Percentiles rank a stretch among this genome's conserved stretches.
phyloP scores from a whole-genome alignment of 2,113 vertebrate species.

The Channa argus region DNA sequence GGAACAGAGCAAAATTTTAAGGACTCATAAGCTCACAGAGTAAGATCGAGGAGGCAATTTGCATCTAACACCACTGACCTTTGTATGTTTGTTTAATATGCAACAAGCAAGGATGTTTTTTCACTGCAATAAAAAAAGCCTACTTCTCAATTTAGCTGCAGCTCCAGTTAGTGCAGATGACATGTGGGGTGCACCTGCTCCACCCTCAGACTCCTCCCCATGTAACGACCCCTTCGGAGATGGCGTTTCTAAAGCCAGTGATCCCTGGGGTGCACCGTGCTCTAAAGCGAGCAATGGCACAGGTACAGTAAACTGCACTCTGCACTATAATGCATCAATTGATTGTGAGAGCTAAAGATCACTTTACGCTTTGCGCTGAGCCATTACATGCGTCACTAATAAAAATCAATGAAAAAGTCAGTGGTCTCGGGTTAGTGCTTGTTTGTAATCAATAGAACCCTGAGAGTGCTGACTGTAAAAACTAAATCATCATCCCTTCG shows the following conservation, averaged over 20 bases:
- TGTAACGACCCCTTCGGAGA: slow-evolving; percentile 80
- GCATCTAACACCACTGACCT: too few species aligned
- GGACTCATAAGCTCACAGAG: too few species aligned
- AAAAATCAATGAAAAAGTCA: neutral
- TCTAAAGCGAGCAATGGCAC: slow-evolving; percentile 44
- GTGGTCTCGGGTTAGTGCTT: neutral
- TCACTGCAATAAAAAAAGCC: too few species aligned
- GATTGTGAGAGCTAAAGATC: neutral
- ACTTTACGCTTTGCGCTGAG: neutral
- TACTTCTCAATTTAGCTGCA: slow-evolving; percentile 41
- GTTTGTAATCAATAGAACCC: slow-evolving; percentile 4
- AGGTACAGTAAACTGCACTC: slow-evolving; percentile 27
- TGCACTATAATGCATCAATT: neutral
- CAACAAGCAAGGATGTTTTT: too few species aligned
- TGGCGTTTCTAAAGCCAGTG: slow-evolving; percentile 56
- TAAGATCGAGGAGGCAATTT: too few species aligned
- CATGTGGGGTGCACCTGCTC: slow-evolving; percentile 80
- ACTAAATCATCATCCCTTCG: neutral
- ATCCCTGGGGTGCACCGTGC: slow-evolving; percentile 77
- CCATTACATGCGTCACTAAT: neutral
- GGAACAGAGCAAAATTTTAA: too few species aligned
- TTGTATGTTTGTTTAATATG: too few species aligned
- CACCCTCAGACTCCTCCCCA: slow-evolving; percentile 45
- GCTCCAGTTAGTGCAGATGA: slow-evolving; percentile 65
- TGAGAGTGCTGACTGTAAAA: slow-evolving; percentile 15